phyloP scores from a whole-genome alignment of 1,140 invertebrate genomes.

The Drosophila murphyi region DNA sequence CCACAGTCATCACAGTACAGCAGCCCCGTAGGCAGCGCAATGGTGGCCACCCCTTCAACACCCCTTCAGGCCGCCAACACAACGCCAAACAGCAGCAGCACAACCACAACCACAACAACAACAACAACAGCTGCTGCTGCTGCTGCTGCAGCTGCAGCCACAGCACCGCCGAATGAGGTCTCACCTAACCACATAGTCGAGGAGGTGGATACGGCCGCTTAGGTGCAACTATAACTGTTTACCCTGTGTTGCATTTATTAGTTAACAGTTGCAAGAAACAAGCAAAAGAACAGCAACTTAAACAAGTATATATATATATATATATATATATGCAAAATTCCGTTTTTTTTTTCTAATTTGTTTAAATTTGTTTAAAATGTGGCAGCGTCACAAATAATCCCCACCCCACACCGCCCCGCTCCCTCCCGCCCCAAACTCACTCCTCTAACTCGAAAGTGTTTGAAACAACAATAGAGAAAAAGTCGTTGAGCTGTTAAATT shows the following conservation, averaged over 20 bases:
- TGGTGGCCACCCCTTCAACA: conserved; percentile 35
- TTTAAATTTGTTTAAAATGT: conserved; percentile 6
- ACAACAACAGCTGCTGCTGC: conserved; percentile 35
- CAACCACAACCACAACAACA: conserved; percentile 16
- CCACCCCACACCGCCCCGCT: not conserved
- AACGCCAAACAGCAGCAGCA: not conserved
- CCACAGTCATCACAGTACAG: conserved; percentile 41
- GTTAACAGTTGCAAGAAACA: conserved; percentile 27
- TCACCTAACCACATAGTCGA: conserved; percentile 83
- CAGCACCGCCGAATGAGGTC: conserved; percentile 70
- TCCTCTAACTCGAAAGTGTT: conserved; percentile 14
- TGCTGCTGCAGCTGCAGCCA: conserved; percentile 25
- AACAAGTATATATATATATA: not conserved
- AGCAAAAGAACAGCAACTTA: conserved; percentile 31
- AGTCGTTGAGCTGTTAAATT: conserved; percentile 58
- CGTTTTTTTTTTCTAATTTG: not conserved
- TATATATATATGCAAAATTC: not conserved
- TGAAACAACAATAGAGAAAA: conserved; percentile 2
- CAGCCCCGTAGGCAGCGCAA: conserved; percentile 56
- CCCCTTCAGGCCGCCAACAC: conserved; percentile 7
- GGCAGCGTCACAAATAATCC: not conserved
- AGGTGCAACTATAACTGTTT: conserved; percentile 38
- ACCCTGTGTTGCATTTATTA: conserved; percentile 67
- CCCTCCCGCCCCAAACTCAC: too few relatives aligned
- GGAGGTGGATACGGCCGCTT: conserved; percentile 83